Evolutionary conservation across 35 echinoderm and acorn worm genomes (phyloP).

Genomic region (Acanthaster planci): DNA sequence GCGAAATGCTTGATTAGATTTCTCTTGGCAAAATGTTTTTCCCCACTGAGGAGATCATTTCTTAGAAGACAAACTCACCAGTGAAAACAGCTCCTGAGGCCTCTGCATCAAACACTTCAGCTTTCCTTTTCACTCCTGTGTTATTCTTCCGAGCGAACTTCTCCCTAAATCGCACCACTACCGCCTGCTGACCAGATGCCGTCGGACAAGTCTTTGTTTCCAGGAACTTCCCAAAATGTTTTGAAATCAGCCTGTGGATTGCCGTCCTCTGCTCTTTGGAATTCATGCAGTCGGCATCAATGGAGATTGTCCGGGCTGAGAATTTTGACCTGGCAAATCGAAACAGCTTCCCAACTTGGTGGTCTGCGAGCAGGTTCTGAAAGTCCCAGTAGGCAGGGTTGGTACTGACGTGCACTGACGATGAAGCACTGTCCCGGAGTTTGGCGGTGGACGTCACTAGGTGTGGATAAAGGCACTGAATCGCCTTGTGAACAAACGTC

Average conservation of each 20-base stretch:
- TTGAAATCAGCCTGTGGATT: conserved; percentile 67
- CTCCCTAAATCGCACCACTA: conserved; percentile 48
- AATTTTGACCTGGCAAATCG: conserved; percentile 50
- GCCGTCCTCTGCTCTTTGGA: conserved; percentile 62
- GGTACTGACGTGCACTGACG: conserved; percentile 42
- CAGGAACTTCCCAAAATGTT: conserved; percentile 76
- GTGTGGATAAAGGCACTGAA: conserved; percentile 67
- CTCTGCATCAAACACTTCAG: background rate
- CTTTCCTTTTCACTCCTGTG: conserved; percentile 48
- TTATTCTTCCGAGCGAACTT: conserved; percentile 36
- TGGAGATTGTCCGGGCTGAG: conserved; percentile 15
- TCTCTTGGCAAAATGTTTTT: background rate
- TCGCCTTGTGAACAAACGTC: conserved; percentile 47
- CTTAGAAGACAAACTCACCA: conserved; percentile 11
- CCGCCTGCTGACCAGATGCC: conserved; percentile 6
- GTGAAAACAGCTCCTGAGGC: background rate
- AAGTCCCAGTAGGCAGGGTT: conserved; percentile 46
- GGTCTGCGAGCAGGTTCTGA: conserved; percentile 20
- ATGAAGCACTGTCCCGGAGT: background rate
- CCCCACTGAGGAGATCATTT: background rate
- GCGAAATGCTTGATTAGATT: no score
- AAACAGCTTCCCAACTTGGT: conserved; percentile 41
- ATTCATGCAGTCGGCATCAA: conserved; percentile 3
- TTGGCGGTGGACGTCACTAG: conserved; percentile 36
- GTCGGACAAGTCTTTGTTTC: conserved; percentile 77